These are phyloP conservation scores for Drosophila melanosoma DNA, from an alignment of 2,888 invertebrate species.

Conservation along the genomic window DNA sequence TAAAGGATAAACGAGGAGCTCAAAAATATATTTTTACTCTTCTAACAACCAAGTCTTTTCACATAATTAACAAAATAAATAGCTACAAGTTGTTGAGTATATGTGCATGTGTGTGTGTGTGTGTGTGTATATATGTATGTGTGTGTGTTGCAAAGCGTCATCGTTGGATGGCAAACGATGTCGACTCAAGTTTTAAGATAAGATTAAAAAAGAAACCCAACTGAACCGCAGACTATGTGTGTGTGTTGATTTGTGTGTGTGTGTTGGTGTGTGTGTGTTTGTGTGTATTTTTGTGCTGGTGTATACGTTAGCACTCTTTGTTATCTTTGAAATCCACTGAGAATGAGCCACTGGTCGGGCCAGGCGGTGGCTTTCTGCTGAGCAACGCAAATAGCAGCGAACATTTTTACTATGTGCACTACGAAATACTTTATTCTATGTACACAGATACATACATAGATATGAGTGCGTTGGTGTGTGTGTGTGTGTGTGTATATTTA, in stretches of 20 bases:
- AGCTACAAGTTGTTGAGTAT: constrained; percentile 2
- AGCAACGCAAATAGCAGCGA: constrained; percentile 50
- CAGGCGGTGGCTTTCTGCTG: constrained; percentile 63
- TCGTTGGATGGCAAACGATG: constrained; percentile 56
- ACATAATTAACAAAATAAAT: constrained; percentile 1
- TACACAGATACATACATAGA: constrained; percentile 2
- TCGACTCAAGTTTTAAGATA: constrained; percentile 81
- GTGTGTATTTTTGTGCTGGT: constrained; percentile 20
- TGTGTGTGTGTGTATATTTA: constrained; percentile 2
- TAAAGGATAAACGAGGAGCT: not conserved
- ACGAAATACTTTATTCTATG: constrained; percentile 40
- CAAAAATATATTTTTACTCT: not conserved
- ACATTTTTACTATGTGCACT: constrained; percentile 23
- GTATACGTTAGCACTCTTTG: constrained; percentile 30
- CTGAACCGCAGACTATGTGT: constrained; percentile 43
- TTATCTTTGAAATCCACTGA: constrained; percentile 75
- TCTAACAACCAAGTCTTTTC: not conserved
- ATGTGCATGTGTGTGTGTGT: constrained; percentile 16
- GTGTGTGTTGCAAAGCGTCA: constrained; percentile 42
- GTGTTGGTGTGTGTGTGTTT: constrained; percentile 14
- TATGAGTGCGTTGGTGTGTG: not conserved
- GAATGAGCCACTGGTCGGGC: constrained; percentile 50
- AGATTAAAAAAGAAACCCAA: constrained; percentile 71
- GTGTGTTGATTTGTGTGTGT: constrained; percentile 15
- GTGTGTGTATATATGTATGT: constrained; percentile 23